Conservation (phyloP, 2,797 vertebrate species). For the Sebastes baramenuke region DNA sequence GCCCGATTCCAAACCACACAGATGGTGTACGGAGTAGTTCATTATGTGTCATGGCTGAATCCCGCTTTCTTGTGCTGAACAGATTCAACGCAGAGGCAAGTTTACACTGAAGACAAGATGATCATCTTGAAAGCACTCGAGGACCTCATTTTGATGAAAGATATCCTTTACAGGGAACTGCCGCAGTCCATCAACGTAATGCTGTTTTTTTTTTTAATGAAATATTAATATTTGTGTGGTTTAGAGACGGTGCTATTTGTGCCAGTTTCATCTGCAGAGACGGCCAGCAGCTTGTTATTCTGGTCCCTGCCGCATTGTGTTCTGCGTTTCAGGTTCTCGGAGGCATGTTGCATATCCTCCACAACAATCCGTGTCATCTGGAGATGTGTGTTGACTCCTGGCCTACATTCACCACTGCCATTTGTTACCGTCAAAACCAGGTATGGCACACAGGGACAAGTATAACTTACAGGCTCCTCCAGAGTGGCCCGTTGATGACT, state of each 20-base stretch:
- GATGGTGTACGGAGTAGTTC: no score
- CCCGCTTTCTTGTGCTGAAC: neutral
- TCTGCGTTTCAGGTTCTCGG: conserved; percentile 48
- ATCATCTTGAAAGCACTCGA: conserved; percentile 23
- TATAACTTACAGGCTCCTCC: conserved; percentile 25
- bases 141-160: conserved; percentile 18
- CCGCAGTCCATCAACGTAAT: conserved; percentile 31
- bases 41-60: no score
- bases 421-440: conserved; percentile 66
- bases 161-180: conserved; percentile 13
- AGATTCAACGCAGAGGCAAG: neutral
- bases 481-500: conserved; percentile 36
- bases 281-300: conserved; percentile 38
- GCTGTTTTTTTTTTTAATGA: neutral
- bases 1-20: no score
- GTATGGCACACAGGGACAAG: conserved; percentile 42
- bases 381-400: conserved; percentile 67
- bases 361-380: conserved; percentile 56
- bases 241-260: neutral
- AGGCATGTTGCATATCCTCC: conserved; percentile 51
- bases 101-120: neutral
- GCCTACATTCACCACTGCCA: conserved; percentile 65
- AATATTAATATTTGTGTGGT: neutral
- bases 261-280: conserved; percentile 25
- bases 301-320: conserved; percentile 38